These are phyloP conservation scores for Typhlomys cinereus DNA, from an alignment of 2,113 vertebrate species.

Conservation along the genomic window DNA sequence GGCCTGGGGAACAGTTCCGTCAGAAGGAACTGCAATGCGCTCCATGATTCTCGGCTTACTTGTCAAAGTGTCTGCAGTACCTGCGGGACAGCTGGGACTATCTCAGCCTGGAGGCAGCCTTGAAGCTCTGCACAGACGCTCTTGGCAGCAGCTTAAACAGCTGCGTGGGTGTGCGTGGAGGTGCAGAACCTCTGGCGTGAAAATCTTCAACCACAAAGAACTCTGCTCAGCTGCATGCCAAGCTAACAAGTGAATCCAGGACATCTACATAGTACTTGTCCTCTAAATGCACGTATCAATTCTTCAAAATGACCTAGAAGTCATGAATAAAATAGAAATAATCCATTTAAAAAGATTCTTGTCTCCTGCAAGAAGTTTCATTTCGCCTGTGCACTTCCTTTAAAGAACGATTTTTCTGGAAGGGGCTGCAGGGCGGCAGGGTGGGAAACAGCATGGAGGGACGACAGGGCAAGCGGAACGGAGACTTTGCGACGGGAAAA, in stretches of 20 bases:
- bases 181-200: not conserved
- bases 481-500: slow-evolving; percentile 68
- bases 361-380: slow-evolving; percentile 63
- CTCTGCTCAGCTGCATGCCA: slow-evolving; percentile 39
- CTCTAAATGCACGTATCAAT: slow-evolving; percentile 47
- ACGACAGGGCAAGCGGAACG: slow-evolving; percentile 54
- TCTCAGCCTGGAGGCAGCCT: slow-evolving; percentile 8
- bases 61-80: slow-evolving; percentile 15
- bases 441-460: slow-evolving; percentile 15
- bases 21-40: not conserved
- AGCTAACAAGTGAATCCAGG: slow-evolving; percentile 18
- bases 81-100: not conserved
- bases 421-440: slow-evolving; percentile 53
- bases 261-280: slow-evolving; percentile 27
- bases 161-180: too few relatives aligned
- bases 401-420: slow-evolving; percentile 53
- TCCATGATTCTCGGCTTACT: slow-evolving; percentile 22
- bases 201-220: slow-evolving; percentile 3
- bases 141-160: too few relatives aligned
- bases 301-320: slow-evolving; percentile 65
- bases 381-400: slow-evolving; percentile 66
- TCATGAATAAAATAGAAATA: slow-evolving; percentile 75
- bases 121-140: not conserved
- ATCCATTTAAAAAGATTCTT: slow-evolving; percentile 72
- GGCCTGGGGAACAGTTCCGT: not conserved